Percentiles rank a stretch among this genome's conserved stretches.
phyloP scores from a whole-genome alignment of 2,888 invertebrate genomes.

The Meta bourneti region DNA sequence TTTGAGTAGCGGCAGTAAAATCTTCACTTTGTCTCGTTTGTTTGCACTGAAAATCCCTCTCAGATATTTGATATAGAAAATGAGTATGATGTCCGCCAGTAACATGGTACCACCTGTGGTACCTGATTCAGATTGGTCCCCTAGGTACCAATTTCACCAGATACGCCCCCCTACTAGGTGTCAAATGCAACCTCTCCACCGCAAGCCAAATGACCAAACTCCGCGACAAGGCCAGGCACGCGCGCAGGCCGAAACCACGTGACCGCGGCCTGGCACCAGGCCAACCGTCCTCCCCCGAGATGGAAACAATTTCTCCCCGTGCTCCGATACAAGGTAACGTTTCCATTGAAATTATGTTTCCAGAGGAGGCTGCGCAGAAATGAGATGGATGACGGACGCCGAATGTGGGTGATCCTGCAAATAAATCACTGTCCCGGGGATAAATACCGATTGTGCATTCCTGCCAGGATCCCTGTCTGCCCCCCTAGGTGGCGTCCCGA shows the following conservation, averaged over 20 bases:
- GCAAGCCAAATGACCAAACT: background rate
- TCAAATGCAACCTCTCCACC: background rate
- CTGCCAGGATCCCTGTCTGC: conserved; percentile 21
- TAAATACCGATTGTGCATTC: conserved; percentile 24
- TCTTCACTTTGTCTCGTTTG: no score
- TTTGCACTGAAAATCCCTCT: no score
- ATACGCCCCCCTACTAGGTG: no score
- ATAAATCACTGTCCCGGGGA: conserved; percentile 61
- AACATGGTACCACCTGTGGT: no score
- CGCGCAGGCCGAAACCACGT: conserved; percentile 28
- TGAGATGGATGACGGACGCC: conserved; percentile 69
- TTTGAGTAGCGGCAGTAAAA: no score
- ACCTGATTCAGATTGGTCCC: no score
- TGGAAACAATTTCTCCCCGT: conserved; percentile 64
- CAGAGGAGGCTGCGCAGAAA: conserved; percentile 36
- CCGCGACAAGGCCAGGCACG: background rate
- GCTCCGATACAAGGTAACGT: conserved; percentile 67
- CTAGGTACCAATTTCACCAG: no score
- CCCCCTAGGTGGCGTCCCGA: conserved; percentile 66
- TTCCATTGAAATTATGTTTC: conserved; percentile 26
- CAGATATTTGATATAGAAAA: no score
- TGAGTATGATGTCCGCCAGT: no score
- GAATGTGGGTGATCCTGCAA: conserved; percentile 42
- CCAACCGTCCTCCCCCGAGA: background rate
- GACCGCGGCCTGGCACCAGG: conserved; percentile 41